Base-by-base conservation (phyloP, 2,113 vertebrate species). In the Clupea harengus region DNA sequence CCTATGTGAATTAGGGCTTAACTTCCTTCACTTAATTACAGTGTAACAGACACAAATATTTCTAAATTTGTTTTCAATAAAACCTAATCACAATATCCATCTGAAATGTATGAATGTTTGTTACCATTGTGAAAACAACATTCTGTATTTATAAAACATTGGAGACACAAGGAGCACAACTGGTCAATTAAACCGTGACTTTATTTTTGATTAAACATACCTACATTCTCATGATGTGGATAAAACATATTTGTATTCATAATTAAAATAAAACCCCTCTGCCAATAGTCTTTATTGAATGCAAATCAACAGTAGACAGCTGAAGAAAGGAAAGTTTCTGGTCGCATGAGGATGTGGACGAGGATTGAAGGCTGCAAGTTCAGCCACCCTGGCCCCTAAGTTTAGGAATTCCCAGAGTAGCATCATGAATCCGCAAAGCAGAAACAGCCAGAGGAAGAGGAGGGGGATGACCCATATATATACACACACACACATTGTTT, bases 371-470 rank as follows among this genome's bases (percentile, higher is more conserved):
- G 82, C 89, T 85, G 86, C 84, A 22, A 81, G 44, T 32, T 99
- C 98, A 93, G 95, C 94, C 94, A 89, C 88, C 94, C 95, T n/a
- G 94, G 97, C 95, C 96, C 98, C 97, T 95, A 92, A 60, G 4
- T 32, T 67, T 90, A 95, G 96, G 97, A 96, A 95, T 99, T 99
- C 97, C 97, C 96, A 95, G 94, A 92, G 92, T 84, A 91, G 96
- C 95, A 82, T 99, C 98, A 99, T 94, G 80, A 85, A 91, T 95
- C 97, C 96, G 96, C 94, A 87, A 8, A 32, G 93, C 97, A 97
- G 97, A 60, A 90, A 94, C 96, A 97, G 94, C 93, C 86, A 60
- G 88, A 92, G 87, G 87, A 89, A 86, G 89, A 81, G 90, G 92
- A 88, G 88, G 88, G 91, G 88, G 60, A 88, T 86, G 87, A 17